Evolutionary conservation across 2,113 vertebrate species (phyloP), one percentile per base, ranked within the genome.

Genomic region (Phodopus roborovskii): DNA sequence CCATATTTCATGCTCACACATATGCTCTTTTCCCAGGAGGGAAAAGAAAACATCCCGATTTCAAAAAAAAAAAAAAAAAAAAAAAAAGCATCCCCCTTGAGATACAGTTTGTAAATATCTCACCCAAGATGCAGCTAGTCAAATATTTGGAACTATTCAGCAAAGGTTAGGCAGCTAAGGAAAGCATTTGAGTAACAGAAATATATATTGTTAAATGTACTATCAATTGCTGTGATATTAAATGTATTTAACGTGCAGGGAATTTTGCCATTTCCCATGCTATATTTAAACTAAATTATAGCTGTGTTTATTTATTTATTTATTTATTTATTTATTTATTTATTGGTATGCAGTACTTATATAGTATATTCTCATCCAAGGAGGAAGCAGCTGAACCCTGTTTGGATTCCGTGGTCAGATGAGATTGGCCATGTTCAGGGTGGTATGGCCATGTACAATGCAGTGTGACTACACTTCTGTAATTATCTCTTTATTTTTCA

Each of bases 401-500:
- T 16, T 66, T 66, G 64, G 9, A 33, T 66, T 85, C 28, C 5
- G 4, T 33, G 62, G 6, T 20, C 45, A 66, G 60, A 66, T 33
- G 60, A 66, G 62, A 64, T 22, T 33, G 30, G 62, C 17, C 2
- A 0, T 66, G 83, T 20, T 85, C 17, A 7, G 62, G 28, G 62
- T 33, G 1, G 4, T 7, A 3, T 22, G 42, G 28, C 28, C 42
- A 20, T 19, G 28, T 19, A 33, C 60, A 30, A 5, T 64, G 39
- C 28, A 48, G 83, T 48, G 10, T 45, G 45, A 45, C 45, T 45
- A 45, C 45, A 15, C 75, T 3, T 89, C 50, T 88, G 78, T 68
- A 62, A 42, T 66, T 79, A 4, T 77, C 26, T 95, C 36, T 91
- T 56, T 42, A n/a, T 64, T 45, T 96, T 98, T 71, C 96, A 60